Base-by-base conservation (phyloP, 2,888 invertebrate genomes). In the Trichogramma dendrolimi region DNA sequence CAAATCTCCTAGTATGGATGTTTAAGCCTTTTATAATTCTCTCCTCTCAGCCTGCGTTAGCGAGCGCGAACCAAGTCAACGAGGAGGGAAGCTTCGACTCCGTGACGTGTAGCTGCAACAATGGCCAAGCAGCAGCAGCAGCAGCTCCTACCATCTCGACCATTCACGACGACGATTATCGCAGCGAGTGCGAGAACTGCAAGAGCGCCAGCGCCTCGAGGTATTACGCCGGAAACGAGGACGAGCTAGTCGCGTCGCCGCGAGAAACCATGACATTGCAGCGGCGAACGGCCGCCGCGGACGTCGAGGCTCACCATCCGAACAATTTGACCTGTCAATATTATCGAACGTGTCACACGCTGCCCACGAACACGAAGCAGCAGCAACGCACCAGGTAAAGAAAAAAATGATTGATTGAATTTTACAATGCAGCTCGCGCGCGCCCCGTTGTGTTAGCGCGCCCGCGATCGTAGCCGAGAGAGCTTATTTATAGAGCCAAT, bases 121-220 rank as follows among this genome's bases (percentile, higher is more conserved):
- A 27, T 27, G 27, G 27, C 27, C 27, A 27, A 27, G 27, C 27
- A 2, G 73, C 76, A n/a, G n/a, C n/a, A n/a, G n/a, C n/a, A 77
- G 80, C 76, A 64, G 78, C 76, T 61, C 77, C 78, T 53, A 27
- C 27, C 27, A 27, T 27, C 27, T 27, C 27, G 27, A 27, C 27
- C 27, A 68, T 76, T 56, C 80, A 77, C 67, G 82, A 81, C 67
- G 85, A 85, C 59, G 90, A 90, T 78, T 90, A 90, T 76, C 84
- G 91, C 69, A 90, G 88, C 79, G 91, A 91, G 80, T 91, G 91
- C 79, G 91, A 91, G 80, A 91, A 91, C 81, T 91, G 91, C 80
- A 91, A 91, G 80, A 88, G 89, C 55, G 86, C 88, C 5, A 87
- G 85, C 70, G 87, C 87, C 68, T 87, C 88, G 67, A 84, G 87